phyloP scores from a whole-genome alignment of 1,140 invertebrate genomes.

The Drosophila sp. region DNA sequence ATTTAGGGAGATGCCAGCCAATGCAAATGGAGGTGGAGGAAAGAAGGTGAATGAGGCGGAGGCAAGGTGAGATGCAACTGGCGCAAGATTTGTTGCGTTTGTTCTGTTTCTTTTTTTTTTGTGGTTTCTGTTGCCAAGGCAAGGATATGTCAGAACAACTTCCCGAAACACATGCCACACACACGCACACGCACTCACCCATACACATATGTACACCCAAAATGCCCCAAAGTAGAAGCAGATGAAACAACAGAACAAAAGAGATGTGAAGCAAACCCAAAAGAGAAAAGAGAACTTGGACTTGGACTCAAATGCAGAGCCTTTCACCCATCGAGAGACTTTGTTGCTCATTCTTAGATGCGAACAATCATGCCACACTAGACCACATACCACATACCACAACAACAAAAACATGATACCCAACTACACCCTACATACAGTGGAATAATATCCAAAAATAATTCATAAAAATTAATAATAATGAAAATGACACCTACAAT shows the following conservation, averaged over 20 bases:
- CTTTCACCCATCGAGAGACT: slow-evolving; percentile 3
- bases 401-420: not conserved
- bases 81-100: slow-evolving; percentile 52
- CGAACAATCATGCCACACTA: slow-evolving; percentile 5
- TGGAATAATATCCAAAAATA: not conserved
- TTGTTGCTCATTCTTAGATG: slow-evolving; percentile 2
- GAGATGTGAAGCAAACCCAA: not conserved
- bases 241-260: slow-evolving; percentile 11
- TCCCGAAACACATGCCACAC: slow-evolving; percentile 33
- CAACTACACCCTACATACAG: not conserved
- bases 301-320: not conserved
- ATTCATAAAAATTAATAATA: not conserved
- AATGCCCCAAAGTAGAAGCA: slow-evolving; percentile 10
- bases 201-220: slow-evolving; percentile 7
- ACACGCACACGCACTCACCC: not conserved
- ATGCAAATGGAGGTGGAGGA: not conserved
- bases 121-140: slow-evolving; percentile 4
- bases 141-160: slow-evolving; percentile 53
- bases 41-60: not conserved
- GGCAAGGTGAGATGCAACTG: not conserved
- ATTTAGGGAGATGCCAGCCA: slow-evolving; percentile 28
- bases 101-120: slow-evolving; percentile 12
- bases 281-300: not conserved
- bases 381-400: slow-evolving; percentile 6
- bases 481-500: too few relatives aligned